Base-by-base conservation (phyloP, 2,797 vertebrate species). In the Paramormyrops hopkinsi region DNA sequence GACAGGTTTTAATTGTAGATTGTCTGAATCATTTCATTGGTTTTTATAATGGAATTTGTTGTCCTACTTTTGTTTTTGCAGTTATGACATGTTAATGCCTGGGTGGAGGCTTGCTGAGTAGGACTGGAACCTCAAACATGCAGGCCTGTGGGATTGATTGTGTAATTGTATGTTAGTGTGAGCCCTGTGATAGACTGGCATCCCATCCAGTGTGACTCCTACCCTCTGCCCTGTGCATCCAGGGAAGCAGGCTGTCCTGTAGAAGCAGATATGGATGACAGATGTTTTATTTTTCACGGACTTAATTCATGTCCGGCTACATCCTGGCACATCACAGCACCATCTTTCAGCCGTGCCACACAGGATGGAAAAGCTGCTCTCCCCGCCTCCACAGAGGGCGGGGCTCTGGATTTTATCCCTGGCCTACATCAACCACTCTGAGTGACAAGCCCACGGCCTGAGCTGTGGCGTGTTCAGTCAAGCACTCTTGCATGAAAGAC, bases 401-500 rank as follows among this genome's bases (percentile, higher is more conserved):
- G 17, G 22, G 8, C 56, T 69, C 82, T 19, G 44, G 62, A 65
- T 89, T 48, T 69, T 46, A 56, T 84, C 88, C 82, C 29, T 44
- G 46, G 22, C 22, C 79, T 7, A 62, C 25, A 48, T 69, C 88
- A 46, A 69, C 54, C 56, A 65, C 54, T 50, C 76, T 83, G 50
- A 86, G 83, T 86, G 88, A 89, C 83, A 89, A 86, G 51, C 88
- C 29, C 17, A 91, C 73, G 91, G 89, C 89, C 83, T 83, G 90
- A 29, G 25, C 54, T 84, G 90, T 25, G 11, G 46, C 25, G 46
- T 91, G 89, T 90, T 93, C 91, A 93, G 88, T 92, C 91, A 89
- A 92, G 88, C 93, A 91, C 93, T 87, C 88, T 89, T 37, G 91
- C 90, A 91, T 90, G 89, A 92, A 92, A 92, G 92, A 33, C 93